phyloP scores from a whole-genome alignment of 2,113 vertebrate species.

The Cyanoramphus novaezelandiae region DNA sequence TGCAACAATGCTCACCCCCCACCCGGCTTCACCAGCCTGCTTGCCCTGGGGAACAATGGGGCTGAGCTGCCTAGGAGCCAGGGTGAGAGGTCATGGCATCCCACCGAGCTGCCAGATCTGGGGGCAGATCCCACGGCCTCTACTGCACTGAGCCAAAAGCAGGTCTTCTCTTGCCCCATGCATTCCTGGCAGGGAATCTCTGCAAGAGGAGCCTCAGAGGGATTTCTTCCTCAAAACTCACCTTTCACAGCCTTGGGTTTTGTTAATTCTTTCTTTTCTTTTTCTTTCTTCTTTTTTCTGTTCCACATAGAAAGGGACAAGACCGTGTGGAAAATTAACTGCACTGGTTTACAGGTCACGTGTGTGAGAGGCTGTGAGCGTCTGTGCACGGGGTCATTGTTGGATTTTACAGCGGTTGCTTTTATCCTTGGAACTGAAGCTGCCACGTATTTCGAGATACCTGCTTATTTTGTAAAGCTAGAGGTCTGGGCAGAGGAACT shows the following conservation, averaged over 20 bases:
- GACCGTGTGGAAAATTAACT: constrained; percentile 23
- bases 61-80: background rate
- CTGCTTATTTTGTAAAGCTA: constrained; percentile 25
- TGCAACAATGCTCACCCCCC: background rate
- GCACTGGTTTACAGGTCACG: background rate
- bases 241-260: background rate
- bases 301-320: background rate
- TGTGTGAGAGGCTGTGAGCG: background rate
- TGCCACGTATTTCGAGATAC: constrained; percentile 4
- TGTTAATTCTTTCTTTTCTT: background rate
- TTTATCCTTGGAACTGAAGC: constrained; percentile 29
- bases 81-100: constrained; percentile 42
- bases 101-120: constrained; percentile 26
- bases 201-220: background rate
- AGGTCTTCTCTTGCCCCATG: constrained; percentile 41
- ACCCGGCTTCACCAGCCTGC: background rate
- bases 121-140: constrained; percentile 63
- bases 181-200: constrained; percentile 35
- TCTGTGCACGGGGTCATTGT: background rate
- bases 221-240: constrained; percentile 29
- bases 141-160: constrained; percentile 23
- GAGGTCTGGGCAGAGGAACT: background rate
- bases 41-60: constrained; percentile 5
- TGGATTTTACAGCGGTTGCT: constrained; percentile 8
- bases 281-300: background rate